Base-by-base conservation (phyloP, 2,113 vertebrate species). In the Oncorhynchus nerka region DNA sequence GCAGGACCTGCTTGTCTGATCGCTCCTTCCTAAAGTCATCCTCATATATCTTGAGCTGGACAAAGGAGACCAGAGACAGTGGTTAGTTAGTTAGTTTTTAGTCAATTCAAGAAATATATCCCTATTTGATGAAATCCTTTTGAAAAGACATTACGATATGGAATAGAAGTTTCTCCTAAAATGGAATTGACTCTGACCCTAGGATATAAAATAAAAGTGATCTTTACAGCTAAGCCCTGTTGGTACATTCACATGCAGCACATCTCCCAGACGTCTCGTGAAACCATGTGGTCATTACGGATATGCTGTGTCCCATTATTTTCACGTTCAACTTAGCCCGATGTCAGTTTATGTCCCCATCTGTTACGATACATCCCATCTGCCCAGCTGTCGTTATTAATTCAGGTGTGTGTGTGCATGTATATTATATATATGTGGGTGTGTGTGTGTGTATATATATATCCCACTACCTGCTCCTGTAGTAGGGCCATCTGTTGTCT, bases 1-100 rank as follows among this genome's bases (percentile, higher is more conserved):
- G 94, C 73, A 95, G 90, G 51, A 95, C 79, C 84, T 93, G 92
- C 76, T 95, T 95, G 80, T 95, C 94, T 0, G 89, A 93, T 0
- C 91, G 85, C 81, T 96, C 94, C 76, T 92, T 87, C 68, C 88
- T 79, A 74, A 94, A 94, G 87, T 94, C 93, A 20, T 95, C 94
- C 74, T 95, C 93, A 12, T 94, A 94, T 2, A 93, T 85, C 88
- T 94, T 94, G 32, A 95, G 88, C 94, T 95, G 81, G 51, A 55
- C 51, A 55, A 0, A 8, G 19, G 3, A 30, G 57, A 62, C n/a
- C 5, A 75, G 74, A 30, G 72, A 4, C n/a, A 6, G 26, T 28
- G 65, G n/a, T 13, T n/a, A 20, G 55, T 24, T 16, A 11, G 15
- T 61, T 61, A 1, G 0, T 7, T 61, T 61, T 62, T 1, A 19